Percentiles rank a stretch among this genome's conserved stretches.
These are phyloP conservation scores for Falco berigora DNA, from an alignment of 2,797 vertebrate genomes.

Conservation along the genomic window DNA sequence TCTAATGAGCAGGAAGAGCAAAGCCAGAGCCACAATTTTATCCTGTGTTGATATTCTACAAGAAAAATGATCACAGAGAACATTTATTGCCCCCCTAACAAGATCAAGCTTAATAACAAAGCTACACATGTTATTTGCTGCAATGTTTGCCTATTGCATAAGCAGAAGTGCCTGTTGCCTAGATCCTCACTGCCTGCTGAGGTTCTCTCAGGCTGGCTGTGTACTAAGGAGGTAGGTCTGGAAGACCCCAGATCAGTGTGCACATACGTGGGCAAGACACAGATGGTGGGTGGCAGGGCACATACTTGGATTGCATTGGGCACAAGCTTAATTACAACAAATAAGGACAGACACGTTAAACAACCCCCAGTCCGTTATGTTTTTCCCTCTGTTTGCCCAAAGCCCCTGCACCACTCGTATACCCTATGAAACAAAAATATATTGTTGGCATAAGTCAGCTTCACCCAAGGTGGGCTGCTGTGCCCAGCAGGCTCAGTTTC, in stretches of 20 bases:
- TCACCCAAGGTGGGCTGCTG: not conserved
- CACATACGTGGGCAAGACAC: not conserved
- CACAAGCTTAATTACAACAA: not conserved
- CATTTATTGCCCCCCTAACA: constrained; percentile 34
- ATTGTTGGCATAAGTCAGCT: not conserved
- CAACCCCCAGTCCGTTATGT: not conserved
- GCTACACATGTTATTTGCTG: constrained; percentile 53
- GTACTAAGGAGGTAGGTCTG: not conserved
- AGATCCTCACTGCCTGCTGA: not conserved
- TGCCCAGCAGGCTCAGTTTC: not conserved
- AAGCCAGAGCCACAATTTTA: constrained; percentile 55
- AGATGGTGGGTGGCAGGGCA: not conserved
- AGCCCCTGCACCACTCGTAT: not conserved
- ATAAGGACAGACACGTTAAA: rapidly evolving
- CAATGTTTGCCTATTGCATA: constrained; percentile 18
- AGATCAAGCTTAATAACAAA: constrained; percentile 43
- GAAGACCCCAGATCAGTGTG: not conserved
- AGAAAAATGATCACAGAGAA: constrained; percentile 56
- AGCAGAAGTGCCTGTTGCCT: constrained; percentile 17
- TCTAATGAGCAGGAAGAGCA: constrained; percentile 43
- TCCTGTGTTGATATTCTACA: constrained; percentile 55
- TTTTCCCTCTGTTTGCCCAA: not conserved
- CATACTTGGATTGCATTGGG: not conserved
- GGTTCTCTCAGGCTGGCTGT: not conserved
- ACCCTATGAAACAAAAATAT: not conserved